Base-by-base conservation (phyloP, 2,888 invertebrate genomes). In the Therioaphis trifolii region DNA sequence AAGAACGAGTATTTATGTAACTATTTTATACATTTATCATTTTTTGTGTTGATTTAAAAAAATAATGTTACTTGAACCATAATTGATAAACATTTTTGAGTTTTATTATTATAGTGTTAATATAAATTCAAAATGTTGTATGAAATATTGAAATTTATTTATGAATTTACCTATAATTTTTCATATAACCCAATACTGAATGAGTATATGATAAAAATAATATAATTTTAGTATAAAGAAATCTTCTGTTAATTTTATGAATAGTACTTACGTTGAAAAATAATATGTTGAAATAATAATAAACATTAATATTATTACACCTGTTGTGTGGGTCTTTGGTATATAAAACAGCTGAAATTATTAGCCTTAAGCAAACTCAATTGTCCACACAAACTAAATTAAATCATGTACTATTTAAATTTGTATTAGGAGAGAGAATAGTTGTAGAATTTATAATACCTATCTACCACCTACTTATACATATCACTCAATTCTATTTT, bases 281-380 rank as follows among this genome's bases (percentile, higher is more conserved):
- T 49, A 12, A n/a, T n/a, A n/a, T n/a, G n/a, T n/a, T n/a, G n/a
- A 18, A 49, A 71, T 29, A 71, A 71, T 49, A 1, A 12, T 58
- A n/a, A 15, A 49, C 15, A 71, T 49, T 49, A 71, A 71, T 71
- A 71, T 71, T 49, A 49, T 18, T 71, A 49, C 27, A 71, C 49
- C 69, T 46, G 46, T 49, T 24, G 43, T 46, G 46, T 14, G 14
- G 58, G 24, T 49, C 46, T 71, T 71, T 27, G 11, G 27, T 52
- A 15, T 27, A 15, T 24, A 2, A 18, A 71, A 71, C 71, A 71
- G 27, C 71, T 71, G 49, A 49, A 49, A 71, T 71, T 71, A 49
- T 71, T 49, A 49, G 24, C 49, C 27, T 71, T 71, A 69, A 49
- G 27, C 49, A 71, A 71, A 71, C 27, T 71, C 71, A 27, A 49